Percentiles rank a stretch among this genome's conserved stretches.
Evolutionary conservation across 1,140 invertebrate species (phyloP).

Genomic region (Metopolophium dirhodum): DNA sequence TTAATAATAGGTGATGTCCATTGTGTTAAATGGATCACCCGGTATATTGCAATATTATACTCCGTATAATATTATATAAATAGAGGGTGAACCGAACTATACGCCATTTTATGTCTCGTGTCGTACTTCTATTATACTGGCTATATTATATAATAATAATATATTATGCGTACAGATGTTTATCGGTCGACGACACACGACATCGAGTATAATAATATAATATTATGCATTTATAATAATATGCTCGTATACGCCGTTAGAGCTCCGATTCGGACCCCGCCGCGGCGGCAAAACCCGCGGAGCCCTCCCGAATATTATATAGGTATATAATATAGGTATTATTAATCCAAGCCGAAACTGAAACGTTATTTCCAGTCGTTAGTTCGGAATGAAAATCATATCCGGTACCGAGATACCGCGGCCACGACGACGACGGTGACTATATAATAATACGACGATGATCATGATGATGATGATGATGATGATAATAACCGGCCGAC

Average conservation of each 20-base stretch:
- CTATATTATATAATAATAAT: background rate
- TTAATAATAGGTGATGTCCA: too few species aligned
- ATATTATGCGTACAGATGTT: background rate
- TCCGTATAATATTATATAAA: background rate
- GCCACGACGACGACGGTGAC: background rate
- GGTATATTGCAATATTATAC: too few species aligned
- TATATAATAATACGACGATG: background rate
- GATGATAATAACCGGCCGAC: background rate
- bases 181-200: background rate
- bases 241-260: background rate
- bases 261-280: background rate
- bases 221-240: background rate
- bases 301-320: background rate
- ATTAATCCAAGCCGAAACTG: background rate
- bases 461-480: too few species aligned
- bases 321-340: background rate
- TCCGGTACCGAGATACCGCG: background rate
- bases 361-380: conserved; percentile 39
- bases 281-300: background rate
- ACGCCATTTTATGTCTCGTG: background rate
- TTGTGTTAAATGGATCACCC: too few species aligned
- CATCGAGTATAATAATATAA: background rate
- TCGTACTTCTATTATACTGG: too few species aligned
- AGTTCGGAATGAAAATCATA: conserved; percentile 51
- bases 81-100: background rate